Evolutionary conservation across 2,797 vertebrate species (phyloP), one percentile per base, ranked within the genome.

Genomic region (Pagetopsis macropterus): DNA sequence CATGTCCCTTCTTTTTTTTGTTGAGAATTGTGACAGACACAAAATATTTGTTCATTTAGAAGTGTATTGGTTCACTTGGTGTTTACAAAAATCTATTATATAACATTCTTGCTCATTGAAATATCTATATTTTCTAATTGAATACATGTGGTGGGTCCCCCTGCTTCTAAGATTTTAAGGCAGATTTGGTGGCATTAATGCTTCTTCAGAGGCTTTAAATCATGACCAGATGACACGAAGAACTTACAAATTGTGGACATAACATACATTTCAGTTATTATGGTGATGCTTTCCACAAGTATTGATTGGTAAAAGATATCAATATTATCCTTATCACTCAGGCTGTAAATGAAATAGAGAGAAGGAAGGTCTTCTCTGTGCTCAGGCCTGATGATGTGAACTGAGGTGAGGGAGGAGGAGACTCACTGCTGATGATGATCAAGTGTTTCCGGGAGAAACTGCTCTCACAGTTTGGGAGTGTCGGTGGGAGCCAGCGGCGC

Each of bases 401-500:
- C 10, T 33, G 14, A 69, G 60, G 76, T 55, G 66, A 40, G 65
- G 21, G 16, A 73, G 17, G 49, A 58, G 52, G 49, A 56, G 55
- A 52, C 16, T 49, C 44, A 11, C 17, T 27, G 23, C 58, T 50
- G 63, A 43, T 40, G 67, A 66, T 58, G 10, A 48, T 12, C n/a
- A 8, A 17, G 57, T 44, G 63, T 72, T 80, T 86, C 83, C 85
- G 63, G 79, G 79, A 87, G 68, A 72, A 64, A 70, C 57, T 61
- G 78, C 86, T 90, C 88, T 96, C 95, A 99, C 85, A 99, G 95
- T 91, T 96, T 96, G 0, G 97, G 97, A 10, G 97, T 99, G 84
- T 96, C 96, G 8, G 95, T 96, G 56, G 97, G 97, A 90, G 96
- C 97, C 92, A 99, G 92, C 69, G 97, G 98, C 46, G 96, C 97